These are phyloP conservation scores for Euura saliciscinereae DNA, from an alignment of 1,140 invertebrate species.

Conservation along the genomic window DNA sequence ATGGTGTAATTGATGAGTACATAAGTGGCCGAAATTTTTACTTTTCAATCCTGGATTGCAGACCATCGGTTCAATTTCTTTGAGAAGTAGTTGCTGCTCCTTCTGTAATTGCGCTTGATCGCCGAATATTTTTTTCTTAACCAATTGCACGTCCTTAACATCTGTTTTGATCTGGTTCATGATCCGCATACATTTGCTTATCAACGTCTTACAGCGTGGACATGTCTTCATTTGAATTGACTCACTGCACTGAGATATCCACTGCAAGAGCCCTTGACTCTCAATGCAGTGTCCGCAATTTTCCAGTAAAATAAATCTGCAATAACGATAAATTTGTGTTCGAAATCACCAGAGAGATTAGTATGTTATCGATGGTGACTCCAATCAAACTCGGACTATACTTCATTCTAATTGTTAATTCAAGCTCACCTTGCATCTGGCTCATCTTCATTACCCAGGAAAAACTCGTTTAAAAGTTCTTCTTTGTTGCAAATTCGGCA, in stretches of 20 bases:
- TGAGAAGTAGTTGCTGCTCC: not conserved
- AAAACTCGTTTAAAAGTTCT: slow-evolving; percentile 59
- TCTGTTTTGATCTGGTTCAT: slow-evolving; percentile 64
- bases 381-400: not conserved
- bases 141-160: slow-evolving; percentile 61
- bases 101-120: slow-evolving; percentile 13
- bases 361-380: slow-evolving; percentile 31
- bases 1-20: too few relatives aligned
- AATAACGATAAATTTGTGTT: slow-evolving; percentile 19
- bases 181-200: slow-evolving; percentile 52
- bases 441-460: slow-evolving; percentile 64
- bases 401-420: slow-evolving; percentile 33
- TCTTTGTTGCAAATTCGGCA: slow-evolving; percentile 52
- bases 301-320: slow-evolving; percentile 65
- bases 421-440: slow-evolving; percentile 60
- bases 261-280: slow-evolving; percentile 60
- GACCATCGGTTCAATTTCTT: not conserved
- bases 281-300: slow-evolving; percentile 72
- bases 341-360: slow-evolving; percentile 11
- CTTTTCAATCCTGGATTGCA: not conserved
- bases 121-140: slow-evolving; percentile 62
- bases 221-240: slow-evolving; percentile 64
- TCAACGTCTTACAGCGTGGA: slow-evolving; percentile 67
- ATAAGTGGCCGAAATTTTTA: not conserved
- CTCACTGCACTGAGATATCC: slow-evolving; percentile 55